Percentiles rank a stretch among this genome's conserved stretches.
These are phyloP conservation scores for Drosophila ercepeae DNA, from an alignment of 1,140 invertebrate genomes.

Conservation along the genomic window DNA sequence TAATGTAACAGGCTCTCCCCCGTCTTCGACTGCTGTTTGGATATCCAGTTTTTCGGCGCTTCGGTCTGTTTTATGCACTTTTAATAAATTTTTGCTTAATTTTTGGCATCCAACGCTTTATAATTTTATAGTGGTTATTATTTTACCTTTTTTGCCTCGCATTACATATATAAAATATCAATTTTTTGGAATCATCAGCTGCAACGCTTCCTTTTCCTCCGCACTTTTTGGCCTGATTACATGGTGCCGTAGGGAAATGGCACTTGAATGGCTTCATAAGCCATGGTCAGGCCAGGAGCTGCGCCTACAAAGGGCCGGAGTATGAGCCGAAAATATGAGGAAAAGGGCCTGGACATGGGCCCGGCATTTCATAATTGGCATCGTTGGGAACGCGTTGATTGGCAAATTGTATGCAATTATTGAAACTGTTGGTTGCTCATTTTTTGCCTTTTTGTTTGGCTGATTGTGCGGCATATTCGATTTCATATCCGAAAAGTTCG, in stretches of 20 bases:
- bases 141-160: conserved; percentile 20
- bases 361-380: conserved; percentile 67
- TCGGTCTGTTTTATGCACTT: conserved; percentile 62
- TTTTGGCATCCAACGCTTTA: conserved; percentile 42
- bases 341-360: conserved; percentile 15
- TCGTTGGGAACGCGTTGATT: conserved; percentile 77
- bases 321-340: background rate
- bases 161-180: conserved; percentile 75
- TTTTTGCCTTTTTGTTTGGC: conserved; percentile 1
- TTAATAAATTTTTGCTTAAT: conserved; percentile 79
- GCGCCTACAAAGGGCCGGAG: conserved; percentile 25
- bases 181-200: conserved; percentile 58
- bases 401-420: conserved; percentile 82
- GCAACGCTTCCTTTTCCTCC: conserved; percentile 38
- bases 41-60: conserved; percentile 58
- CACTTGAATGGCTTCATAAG: conserved; percentile 78
- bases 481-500: conserved; percentile 63
- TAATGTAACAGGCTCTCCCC: conserved; percentile 27
- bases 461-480: conserved; percentile 5
- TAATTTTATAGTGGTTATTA: conserved; percentile 45
- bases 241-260: conserved; percentile 16
- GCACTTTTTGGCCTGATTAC: conserved; percentile 49
- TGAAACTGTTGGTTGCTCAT: conserved; percentile 38
- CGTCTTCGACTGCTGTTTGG: conserved; percentile 29
- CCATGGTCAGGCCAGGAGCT: conserved; percentile 63